Percentiles rank a stretch among this genome's conserved stretches.
These are phyloP conservation scores for Polyergus mexicanus DNA, from an alignment of 1,140 invertebrate species.

Conservation along the genomic window DNA sequence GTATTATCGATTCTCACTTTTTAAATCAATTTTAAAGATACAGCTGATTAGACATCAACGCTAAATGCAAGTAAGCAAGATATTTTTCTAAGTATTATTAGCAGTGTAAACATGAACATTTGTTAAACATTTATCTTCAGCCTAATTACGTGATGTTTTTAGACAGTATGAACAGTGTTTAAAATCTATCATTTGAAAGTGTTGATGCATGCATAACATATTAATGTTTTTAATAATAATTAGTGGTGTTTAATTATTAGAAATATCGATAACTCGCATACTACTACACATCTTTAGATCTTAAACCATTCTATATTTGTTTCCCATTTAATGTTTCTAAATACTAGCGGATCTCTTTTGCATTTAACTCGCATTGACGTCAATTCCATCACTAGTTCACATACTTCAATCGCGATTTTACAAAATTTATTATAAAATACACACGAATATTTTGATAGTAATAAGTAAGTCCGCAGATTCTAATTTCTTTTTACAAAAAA, in stretches of 20 bases:
- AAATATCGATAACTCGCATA: neutral
- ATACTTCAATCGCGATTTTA: too few relatives aligned
- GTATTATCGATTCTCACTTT: neutral
- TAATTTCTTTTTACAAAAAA: too few relatives aligned
- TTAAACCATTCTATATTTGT: neutral
- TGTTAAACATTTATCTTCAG: too few relatives aligned
- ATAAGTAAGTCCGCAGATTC: too few relatives aligned
- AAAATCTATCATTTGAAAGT: neutral
- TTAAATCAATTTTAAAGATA: slow-evolving; percentile 11
- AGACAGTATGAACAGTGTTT: neutral
- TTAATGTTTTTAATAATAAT: neutral
- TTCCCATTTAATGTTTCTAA: neutral
- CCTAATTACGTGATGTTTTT: neutral
- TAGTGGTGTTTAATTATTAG: neutral
- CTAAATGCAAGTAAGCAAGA: too few relatives aligned
- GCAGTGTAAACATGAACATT: too few relatives aligned
- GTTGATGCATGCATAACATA: neutral
- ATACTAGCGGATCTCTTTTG: neutral
- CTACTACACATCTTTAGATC: neutral
- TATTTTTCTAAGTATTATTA: too few relatives aligned
- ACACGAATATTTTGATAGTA: too few relatives aligned
- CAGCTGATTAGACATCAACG: too few relatives aligned
- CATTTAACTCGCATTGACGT: neutral
- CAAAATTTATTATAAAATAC: too few relatives aligned
- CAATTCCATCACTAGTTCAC: too few relatives aligned